Evolutionary conservation across 2,888 invertebrate species (phyloP).

Genomic region (Leuctra nigra): DNA sequence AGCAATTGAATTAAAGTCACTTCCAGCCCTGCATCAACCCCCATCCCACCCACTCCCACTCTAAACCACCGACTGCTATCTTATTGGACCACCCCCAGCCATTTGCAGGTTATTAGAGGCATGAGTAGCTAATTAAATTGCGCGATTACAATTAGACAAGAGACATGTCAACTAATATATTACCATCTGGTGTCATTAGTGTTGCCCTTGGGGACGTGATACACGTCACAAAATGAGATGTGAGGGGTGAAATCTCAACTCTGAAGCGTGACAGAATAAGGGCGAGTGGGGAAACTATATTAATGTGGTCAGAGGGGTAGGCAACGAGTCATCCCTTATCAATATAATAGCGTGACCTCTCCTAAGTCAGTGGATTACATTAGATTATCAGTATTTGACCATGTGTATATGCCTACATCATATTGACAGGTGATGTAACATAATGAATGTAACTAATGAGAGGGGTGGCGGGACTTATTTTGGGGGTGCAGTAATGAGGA

Average conservation of each 20-base stretch:
- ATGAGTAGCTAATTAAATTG: slow-evolving; percentile 17
- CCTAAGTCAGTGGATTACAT: no score
- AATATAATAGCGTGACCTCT: neutral
- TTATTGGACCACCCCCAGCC: neutral
- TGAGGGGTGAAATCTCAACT: neutral
- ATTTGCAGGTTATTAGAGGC: slow-evolving; percentile 14
- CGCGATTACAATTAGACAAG: slow-evolving; percentile 12
- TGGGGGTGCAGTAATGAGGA: no score
- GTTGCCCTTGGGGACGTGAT: neutral
- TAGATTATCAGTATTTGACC: no score
- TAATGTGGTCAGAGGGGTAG: neutral
- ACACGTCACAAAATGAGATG: slow-evolving; percentile 3
- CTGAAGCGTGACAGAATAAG: neutral
- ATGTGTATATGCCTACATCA: no score
- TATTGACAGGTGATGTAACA: no score
- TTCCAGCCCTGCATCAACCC: slow-evolving; percentile 8
- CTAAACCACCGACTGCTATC: slow-evolving; percentile 10
- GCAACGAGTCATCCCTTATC: neutral
- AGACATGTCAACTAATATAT: slow-evolving; percentile 12
- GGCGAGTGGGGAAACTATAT: neutral
- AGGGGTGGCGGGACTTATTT: no score
- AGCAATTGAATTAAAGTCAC: slow-evolving; percentile 7
- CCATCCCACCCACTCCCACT: neutral
- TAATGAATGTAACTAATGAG: no score
- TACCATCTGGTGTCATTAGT: slow-evolving; percentile 14